Percentiles rank a stretch among this genome's conserved stretches.
phyloP scores from a whole-genome alignment of 2,888 invertebrate genomes.

The Eilema caniola region DNA sequence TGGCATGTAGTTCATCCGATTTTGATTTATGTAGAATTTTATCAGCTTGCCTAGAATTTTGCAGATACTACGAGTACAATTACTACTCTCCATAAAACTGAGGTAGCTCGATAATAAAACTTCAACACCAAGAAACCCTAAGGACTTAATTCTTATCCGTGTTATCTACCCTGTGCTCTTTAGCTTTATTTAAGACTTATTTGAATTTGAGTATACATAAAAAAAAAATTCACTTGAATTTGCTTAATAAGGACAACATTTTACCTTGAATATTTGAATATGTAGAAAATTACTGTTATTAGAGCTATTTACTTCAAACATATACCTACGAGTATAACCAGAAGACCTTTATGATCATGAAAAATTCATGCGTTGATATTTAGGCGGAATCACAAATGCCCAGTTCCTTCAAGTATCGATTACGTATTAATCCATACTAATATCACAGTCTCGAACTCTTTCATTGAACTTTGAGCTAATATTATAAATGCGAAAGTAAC shows the following conservation, averaged over 20 bases:
- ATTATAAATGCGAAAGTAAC: too few species aligned
- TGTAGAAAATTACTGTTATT: slow-evolving; percentile 27
- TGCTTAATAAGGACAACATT: slow-evolving; percentile 12
- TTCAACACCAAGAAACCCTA: not conserved
- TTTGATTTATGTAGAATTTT: too few species aligned
- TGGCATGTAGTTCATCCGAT: not conserved
- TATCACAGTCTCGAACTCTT: too few species aligned
- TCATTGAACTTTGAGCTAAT: too few species aligned
- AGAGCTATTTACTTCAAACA: slow-evolving; percentile 31
- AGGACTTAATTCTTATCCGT: not conserved
- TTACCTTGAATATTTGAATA: slow-evolving; percentile 7
- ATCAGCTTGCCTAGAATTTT: too few species aligned
- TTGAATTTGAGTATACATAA: not conserved
- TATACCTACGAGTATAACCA: slow-evolving; percentile 33
- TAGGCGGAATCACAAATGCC: slow-evolving; percentile 10
- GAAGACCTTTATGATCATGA: slow-evolving; percentile 36
- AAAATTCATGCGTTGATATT: slow-evolving; percentile 47
- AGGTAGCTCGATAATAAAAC: not conserved
- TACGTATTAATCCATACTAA: slow-evolving; percentile 3
- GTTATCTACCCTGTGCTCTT: not conserved
- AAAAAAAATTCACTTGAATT: not conserved
- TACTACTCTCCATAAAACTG: too few species aligned
- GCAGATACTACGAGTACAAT: too few species aligned
- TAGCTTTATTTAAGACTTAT: not conserved
- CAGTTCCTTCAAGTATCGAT: not conserved